A percentile compares a stretch with the other conserved stretches of the same genome.
Evolutionary conservation across 2,888 invertebrate genomes (phyloP).

Genomic region (Thecophora atra): DNA sequence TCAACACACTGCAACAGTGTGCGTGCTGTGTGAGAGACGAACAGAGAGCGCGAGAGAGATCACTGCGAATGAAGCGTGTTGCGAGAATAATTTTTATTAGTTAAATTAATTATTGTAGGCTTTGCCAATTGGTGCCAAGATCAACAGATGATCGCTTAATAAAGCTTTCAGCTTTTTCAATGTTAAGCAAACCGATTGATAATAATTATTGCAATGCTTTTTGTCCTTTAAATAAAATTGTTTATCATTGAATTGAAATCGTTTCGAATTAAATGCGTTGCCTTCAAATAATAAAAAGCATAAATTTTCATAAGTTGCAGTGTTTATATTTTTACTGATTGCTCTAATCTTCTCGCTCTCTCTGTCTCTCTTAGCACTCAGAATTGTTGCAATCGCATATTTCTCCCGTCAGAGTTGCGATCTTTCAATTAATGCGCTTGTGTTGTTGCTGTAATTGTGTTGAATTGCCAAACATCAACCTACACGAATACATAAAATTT

Average conservation of each 20-base stretch:
- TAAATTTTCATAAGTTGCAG: no score
- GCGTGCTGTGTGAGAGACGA: no score
- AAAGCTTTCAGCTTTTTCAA: conserved; percentile 2
- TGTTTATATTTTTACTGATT: no score
- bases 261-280: background rate
- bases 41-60: background rate
- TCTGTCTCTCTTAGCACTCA: no score
- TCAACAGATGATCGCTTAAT: background rate
- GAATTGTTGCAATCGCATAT: no score
- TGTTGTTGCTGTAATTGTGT: no score
- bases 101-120: background rate
- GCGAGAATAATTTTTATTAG: background rate
- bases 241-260: background rate
- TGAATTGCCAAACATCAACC: background rate
- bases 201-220: background rate
- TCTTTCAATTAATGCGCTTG: no score
- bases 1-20: no score
- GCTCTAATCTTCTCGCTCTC: background rate
- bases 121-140: conserved; percentile 29
- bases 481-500: no score
- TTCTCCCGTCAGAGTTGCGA: no score
- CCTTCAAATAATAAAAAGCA: no score
- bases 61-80: no score
- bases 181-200: background rate
- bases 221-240: background rate